Evolutionary conservation across 2,797 vertebrate species (phyloP).

Genomic region (Macroramphosus scolopax): DNA sequence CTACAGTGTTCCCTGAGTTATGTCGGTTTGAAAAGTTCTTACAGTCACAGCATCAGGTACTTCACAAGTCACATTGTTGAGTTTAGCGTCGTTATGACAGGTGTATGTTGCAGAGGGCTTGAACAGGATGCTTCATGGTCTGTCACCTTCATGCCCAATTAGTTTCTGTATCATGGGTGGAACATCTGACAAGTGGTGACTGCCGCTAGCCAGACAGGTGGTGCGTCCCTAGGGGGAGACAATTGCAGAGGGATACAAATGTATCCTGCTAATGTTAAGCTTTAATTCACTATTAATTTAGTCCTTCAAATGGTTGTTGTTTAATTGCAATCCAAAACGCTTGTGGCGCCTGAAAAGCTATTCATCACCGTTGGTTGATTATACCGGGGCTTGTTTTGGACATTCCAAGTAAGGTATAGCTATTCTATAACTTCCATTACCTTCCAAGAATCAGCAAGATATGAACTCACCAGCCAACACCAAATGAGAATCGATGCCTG

Average conservation of each 20-base stretch:
- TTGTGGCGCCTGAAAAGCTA: no score
- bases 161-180: constrained; percentile 56
- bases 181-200: constrained; percentile 64
- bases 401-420: no score
- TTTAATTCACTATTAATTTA: constrained; percentile 34
- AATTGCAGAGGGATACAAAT: constrained; percentile 37
- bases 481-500: no score
- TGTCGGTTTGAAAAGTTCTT: no score
- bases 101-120: constrained; percentile 58
- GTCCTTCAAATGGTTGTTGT: not conserved
- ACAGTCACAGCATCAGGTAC: not conserved
- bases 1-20: no score
- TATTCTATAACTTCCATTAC: no score
- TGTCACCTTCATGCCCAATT: constrained; percentile 74
- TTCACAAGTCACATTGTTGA: constrained; percentile 33
- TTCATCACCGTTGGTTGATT: no score
- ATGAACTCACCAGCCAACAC: no score
- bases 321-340: no score
- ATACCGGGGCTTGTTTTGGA: no score
- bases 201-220: constrained; percentile 56
- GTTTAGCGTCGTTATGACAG: constrained; percentile 59
- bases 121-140: constrained; percentile 63
- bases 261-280: constrained; percentile 21
- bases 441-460: no score
- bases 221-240: constrained; percentile 24